Conservation (phyloP, 2,113 vertebrate species). For the Psilopogon haemacephalus region DNA sequence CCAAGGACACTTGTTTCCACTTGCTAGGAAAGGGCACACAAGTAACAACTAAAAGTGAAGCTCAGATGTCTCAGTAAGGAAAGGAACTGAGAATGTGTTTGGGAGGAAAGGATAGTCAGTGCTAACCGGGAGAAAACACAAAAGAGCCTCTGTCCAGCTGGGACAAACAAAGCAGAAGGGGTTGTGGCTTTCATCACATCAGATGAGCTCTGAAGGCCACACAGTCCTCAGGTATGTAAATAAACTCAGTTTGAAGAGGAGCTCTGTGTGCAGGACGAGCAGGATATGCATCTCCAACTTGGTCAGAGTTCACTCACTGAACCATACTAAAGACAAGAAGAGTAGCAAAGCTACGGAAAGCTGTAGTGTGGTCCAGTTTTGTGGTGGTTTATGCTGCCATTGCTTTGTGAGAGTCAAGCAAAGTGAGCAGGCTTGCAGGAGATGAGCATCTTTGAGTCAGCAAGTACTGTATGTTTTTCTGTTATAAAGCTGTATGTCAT, state of each 20-base stretch:
- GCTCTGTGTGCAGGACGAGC: neutral
- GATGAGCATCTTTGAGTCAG: neutral
- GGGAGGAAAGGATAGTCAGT: neutral
- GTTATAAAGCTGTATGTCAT: neutral
- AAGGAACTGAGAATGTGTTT: neutral
- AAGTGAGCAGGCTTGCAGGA: neutral
- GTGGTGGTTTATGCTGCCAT: neutral
- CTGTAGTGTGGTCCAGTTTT: neutral
- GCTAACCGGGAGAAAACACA: neutral
- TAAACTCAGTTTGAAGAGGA: neutral
- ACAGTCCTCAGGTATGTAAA: fast-evolving
- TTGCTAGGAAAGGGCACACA: neutral
- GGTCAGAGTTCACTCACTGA: fast-evolving
- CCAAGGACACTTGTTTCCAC: neutral
- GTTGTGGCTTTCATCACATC: neutral
- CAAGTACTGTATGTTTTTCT: neutral
- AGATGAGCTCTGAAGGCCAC: neutral
- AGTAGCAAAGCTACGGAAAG: neutral
- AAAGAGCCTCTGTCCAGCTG: neutral
- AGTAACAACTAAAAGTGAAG: neutral
- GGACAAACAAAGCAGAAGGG: neutral
- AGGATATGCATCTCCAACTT: fast-evolving
- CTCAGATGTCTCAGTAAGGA: neutral
- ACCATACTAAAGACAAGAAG: neutral
- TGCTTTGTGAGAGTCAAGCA: neutral